Conservation (phyloP, 2,888 invertebrate species). For the Listrodromus nycthemerus region DNA sequence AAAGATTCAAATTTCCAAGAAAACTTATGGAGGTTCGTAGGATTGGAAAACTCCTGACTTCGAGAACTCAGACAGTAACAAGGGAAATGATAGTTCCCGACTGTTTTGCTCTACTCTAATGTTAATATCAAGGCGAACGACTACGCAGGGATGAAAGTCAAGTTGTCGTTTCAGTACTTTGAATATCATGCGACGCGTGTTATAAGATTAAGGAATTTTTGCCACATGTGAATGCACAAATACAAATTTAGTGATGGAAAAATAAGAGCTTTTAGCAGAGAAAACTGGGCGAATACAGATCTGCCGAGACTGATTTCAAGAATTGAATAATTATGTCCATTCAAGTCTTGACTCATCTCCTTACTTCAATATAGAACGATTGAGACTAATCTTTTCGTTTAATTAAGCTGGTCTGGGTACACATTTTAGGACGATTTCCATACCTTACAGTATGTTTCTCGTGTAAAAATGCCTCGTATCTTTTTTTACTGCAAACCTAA, state of each 20-base stretch:
- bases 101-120: neutral
- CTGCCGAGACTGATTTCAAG: neutral
- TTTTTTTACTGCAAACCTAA: no score
- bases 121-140: constrained; percentile 44
- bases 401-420: no score
- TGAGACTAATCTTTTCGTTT: neutral
- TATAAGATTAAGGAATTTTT: neutral
- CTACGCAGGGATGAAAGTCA: constrained; percentile 39
- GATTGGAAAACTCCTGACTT: neutral
- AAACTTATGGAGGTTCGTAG: neutral
- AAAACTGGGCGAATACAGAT: neutral
- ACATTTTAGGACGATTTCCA: no score
- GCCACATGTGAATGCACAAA: neutral
- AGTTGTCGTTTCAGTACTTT: constrained; percentile 13
- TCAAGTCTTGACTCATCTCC: neutral
- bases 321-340: neutral
- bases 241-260: neutral
- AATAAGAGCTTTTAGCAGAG: neutral
- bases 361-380: neutral
- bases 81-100: neutral
- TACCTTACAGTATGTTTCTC: no score
- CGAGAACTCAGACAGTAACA: neutral
- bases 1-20: neutral
- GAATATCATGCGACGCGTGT: neutral
- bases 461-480: no score